Percentiles rank a stretch among this genome's conserved stretches.
phyloP scores from a whole-genome alignment of 2,113 vertebrate species.

The Suricata suricatta region DNA sequence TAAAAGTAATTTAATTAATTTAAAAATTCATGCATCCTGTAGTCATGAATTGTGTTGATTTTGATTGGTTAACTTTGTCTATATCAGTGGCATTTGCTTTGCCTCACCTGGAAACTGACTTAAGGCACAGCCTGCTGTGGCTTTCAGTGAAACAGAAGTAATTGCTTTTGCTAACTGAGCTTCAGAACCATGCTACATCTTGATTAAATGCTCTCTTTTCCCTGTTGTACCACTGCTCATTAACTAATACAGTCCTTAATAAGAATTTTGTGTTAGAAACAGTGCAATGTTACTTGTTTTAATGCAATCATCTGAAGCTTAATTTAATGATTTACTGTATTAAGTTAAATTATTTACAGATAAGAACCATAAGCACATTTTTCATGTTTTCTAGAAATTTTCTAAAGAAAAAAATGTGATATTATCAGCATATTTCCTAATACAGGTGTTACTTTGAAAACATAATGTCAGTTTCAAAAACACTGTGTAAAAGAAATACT shows the following conservation, averaged over 20 bases:
- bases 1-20: slow-evolving; percentile 37
- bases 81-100: neutral
- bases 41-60: neutral
- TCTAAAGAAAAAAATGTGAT: neutral
- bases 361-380: neutral
- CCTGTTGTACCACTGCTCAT: neutral
- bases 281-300: neutral
- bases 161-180: slow-evolving; percentile 54
- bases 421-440: neutral
- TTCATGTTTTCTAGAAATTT: neutral
- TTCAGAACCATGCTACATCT: slow-evolving; percentile 14
- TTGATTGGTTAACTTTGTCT: slow-evolving; percentile 14
- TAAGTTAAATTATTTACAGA: slow-evolving; percentile 20
- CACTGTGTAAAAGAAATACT: neutral
- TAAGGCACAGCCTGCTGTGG: slow-evolving; percentile 11
- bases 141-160: slow-evolving; percentile 53
- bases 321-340: neutral
- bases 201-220: slow-evolving; percentile 14
- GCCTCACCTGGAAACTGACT: slow-evolving; percentile 48
- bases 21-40: neutral
- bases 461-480: neutral
- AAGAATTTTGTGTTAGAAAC: neutral
- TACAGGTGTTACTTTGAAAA: neutral
- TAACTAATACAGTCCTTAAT: neutral
- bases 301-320: slow-evolving; percentile 4